Evolutionary conservation across 2,797 vertebrate genomes (phyloP).

Genomic region (Semotilus atromaculatus): DNA sequence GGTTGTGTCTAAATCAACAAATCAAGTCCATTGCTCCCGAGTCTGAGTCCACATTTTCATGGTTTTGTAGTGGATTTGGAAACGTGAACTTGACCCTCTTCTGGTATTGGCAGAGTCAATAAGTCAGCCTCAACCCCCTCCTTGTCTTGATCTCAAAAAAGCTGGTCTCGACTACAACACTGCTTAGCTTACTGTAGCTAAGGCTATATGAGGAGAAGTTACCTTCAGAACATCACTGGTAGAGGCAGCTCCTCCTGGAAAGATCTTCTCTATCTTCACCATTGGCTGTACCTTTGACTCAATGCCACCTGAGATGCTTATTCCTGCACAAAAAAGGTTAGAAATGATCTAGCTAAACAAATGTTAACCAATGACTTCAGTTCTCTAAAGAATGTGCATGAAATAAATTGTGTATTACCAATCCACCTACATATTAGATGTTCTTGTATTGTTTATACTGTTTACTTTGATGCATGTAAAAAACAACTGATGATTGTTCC

Average conservation of each 20-base stretch:
- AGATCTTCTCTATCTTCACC: slow-evolving; percentile 97
- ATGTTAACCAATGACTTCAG: background rate
- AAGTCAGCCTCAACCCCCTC: background rate
- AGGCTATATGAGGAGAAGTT: slow-evolving; percentile 33
- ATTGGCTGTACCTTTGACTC: slow-evolving; percentile 93
- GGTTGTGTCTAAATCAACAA: background rate
- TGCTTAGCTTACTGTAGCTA: background rate
- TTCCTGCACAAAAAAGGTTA: slow-evolving; percentile 77
- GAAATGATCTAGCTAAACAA: background rate
- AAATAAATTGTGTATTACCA: background rate
- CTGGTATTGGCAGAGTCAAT: background rate
- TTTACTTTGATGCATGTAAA: background rate
- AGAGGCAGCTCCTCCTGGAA: slow-evolving; percentile 93
- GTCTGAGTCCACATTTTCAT: background rate
- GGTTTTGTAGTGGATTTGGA: background rate
- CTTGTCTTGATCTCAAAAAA: background rate
- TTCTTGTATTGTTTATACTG: background rate
- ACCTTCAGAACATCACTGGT: slow-evolving; percentile 90
- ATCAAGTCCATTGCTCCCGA: background rate
- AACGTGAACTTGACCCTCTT: background rate
- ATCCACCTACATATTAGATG: background rate
- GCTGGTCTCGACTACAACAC: background rate
- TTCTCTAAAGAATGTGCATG: background rate
- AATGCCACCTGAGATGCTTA: slow-evolving; percentile 94
- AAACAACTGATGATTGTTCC: background rate